Evolutionary conservation across 2,113 vertebrate genomes (phyloP), one percentile per base, ranked within the genome.

Genomic region (Psettodes erumei): DNA sequence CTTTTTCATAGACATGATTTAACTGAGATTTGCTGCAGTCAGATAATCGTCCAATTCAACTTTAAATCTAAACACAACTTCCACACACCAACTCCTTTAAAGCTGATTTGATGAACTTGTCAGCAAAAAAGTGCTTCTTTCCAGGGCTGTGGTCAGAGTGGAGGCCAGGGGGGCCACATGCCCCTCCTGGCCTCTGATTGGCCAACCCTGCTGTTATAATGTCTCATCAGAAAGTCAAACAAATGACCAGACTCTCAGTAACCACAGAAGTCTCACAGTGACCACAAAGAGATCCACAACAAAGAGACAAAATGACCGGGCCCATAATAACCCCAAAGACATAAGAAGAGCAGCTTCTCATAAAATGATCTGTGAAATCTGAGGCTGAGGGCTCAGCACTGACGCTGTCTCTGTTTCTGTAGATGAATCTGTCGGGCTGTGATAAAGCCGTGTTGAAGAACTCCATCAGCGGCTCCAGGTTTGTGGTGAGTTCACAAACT

Each of bases 401-500:
- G 38, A 12, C 9, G 4, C 47, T 10, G 53, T 56, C 27, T 54
- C 18, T 78, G 9, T 60, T 11, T 74, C 74, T 4, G 25, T 89
- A 98, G 97, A 87, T 95, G 53, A 95, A 92, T 54, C 93, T 96
- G 50, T 92, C 91, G 8, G 97, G 97, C 70, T 98, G 97, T 79
- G 97, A 98, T 59, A 98, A 96, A 85, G 93, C 95, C 0, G 95
- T 97, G 42, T 79, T 89, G 82, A 97, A 95, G 77, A 48, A 94
- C 82, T 91, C 84, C 65, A 98, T 99, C 42, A 95, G 76, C 2
- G 97, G 97, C 3, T 90, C 93, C 33, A 93, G 97, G 65, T 99
- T 99, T 82, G 86, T 98, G 96, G 97, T 99, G 91, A 96, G 97
- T 87, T 73, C 11, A 54, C 2, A 19, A 15, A 38, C n/a, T 37